These are phyloP conservation scores for Heliconius charithonia DNA, from an alignment of 2,888 invertebrate genomes.

Conservation along the genomic window DNA sequence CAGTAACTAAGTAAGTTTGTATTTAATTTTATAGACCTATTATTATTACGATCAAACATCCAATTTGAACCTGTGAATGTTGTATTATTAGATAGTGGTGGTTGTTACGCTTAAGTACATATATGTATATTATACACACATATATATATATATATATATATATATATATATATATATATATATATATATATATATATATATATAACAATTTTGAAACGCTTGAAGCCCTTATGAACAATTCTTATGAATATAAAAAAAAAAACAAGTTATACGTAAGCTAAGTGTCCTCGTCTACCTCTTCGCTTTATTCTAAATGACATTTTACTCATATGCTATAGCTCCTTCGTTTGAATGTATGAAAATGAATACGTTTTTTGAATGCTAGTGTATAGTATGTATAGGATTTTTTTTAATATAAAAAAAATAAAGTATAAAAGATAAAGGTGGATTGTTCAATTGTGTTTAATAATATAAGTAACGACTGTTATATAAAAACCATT, in stretches of 20 bases:
- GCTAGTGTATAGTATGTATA: neutral
- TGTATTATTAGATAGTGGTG: neutral
- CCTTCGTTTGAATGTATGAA: neutral
- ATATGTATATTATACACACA: neutral
- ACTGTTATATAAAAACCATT: too few species aligned
- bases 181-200: too few species aligned
- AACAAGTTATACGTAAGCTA: constrained; percentile 56
- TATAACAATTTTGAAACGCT: constrained; percentile 62
- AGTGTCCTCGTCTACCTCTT: constrained; percentile 63
- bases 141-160: too few species aligned
- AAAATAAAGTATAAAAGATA: too few species aligned
- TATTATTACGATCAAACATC: neutral
- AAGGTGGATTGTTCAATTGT: too few species aligned
- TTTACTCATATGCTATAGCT: neutral
- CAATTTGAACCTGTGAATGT: neutral
- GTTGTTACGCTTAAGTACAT: constrained; percentile 12
- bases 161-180: too few species aligned
- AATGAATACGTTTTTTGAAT: constrained; percentile 12
- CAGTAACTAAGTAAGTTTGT: neutral
- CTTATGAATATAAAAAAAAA: constrained; percentile 69
- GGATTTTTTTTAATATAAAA: too few species aligned
- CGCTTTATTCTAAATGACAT: constrained; percentile 53
- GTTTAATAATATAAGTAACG: too few species aligned
- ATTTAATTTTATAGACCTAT: neutral
- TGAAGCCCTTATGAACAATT: constrained; percentile 63